A percentile compares a stretch with the other conserved stretches of the same genome.
phyloP scores from a whole-genome alignment of 2,113 vertebrate species.

The Noturus placidus region DNA sequence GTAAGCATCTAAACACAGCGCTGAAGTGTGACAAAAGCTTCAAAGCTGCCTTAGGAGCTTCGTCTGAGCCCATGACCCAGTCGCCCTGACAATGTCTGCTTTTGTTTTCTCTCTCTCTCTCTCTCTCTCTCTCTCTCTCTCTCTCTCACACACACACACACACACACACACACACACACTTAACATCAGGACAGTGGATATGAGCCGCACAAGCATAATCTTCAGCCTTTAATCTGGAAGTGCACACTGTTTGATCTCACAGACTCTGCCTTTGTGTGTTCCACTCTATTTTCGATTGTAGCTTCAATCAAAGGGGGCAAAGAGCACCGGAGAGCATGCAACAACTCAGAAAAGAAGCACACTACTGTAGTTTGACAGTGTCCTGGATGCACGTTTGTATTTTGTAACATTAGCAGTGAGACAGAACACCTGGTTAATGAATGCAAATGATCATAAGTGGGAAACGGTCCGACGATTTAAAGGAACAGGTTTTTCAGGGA shows the following conservation, averaged over 20 bases:
- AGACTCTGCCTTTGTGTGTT: constrained; percentile 39
- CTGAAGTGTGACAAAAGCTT: constrained; percentile 31
- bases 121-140: not conserved
- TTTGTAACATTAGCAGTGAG: not conserved
- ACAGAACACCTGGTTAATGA: not conserved
- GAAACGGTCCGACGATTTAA: not conserved
- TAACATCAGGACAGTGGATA: constrained; percentile 72
- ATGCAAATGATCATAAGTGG: not conserved
- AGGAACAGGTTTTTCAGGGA: not conserved
- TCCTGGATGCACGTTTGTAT: not conserved
- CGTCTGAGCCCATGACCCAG: constrained; percentile 15
- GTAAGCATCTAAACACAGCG: constrained; percentile 23
- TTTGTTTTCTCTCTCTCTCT: constrained; percentile 33
- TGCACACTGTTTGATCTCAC: constrained; percentile 55
- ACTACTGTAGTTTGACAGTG: not conserved
- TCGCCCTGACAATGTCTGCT: constrained; percentile 44
- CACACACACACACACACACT: constrained; percentile 64
- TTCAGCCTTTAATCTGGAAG: constrained; percentile 58
- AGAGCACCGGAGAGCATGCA: constrained; percentile 21
- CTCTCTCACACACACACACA: constrained; percentile 58
- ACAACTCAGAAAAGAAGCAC: not conserved
- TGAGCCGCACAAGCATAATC: constrained; percentile 64
- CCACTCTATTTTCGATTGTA: constrained; percentile 44
- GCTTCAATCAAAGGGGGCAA: constrained; percentile 47
- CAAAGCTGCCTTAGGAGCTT: constrained; percentile 41